These are phyloP conservation scores for Xestia ashworthii DNA, from an alignment of 2,888 invertebrate genomes.

Conservation along the genomic window DNA sequence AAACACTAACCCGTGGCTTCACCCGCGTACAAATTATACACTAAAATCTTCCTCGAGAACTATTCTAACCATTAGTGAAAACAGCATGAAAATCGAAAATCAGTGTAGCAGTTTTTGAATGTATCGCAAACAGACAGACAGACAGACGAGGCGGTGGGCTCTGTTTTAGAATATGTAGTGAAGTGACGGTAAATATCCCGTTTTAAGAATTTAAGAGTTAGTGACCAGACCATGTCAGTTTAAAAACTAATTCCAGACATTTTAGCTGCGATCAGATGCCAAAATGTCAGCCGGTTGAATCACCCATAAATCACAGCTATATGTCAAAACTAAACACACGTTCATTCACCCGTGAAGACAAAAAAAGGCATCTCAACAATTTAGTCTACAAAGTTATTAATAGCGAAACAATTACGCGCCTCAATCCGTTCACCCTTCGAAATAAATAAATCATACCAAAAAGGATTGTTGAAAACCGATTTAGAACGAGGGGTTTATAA, in stretches of 20 bases:
- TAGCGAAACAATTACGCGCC: conserved; percentile 61
- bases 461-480: conserved; percentile 85
- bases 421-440: conserved; percentile 52
- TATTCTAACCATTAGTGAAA: too few relatives aligned
- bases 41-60: too few relatives aligned
- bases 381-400: conserved; percentile 56
- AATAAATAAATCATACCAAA: conserved; percentile 78
- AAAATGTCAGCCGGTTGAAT: neutral
- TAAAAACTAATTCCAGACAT: neutral
- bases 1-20: too few relatives aligned
- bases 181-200: too few relatives aligned
- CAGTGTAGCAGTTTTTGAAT: too few relatives aligned
- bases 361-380: conserved; percentile 45
- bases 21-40: too few relatives aligned
- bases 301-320: conserved; percentile 27
- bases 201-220: too few relatives aligned
- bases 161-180: too few relatives aligned
- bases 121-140: too few relatives aligned
- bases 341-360: conserved; percentile 54
- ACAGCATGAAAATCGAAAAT: too few relatives aligned
- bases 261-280: neutral
- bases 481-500: conserved; percentile 76
- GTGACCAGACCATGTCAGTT: too few relatives aligned
- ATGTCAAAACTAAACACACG: conserved; percentile 30
- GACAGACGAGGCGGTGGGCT: too few relatives aligned